Evolutionary conservation across 2,113 vertebrate genomes (phyloP).

Genomic region (Labeo catla): DNA sequence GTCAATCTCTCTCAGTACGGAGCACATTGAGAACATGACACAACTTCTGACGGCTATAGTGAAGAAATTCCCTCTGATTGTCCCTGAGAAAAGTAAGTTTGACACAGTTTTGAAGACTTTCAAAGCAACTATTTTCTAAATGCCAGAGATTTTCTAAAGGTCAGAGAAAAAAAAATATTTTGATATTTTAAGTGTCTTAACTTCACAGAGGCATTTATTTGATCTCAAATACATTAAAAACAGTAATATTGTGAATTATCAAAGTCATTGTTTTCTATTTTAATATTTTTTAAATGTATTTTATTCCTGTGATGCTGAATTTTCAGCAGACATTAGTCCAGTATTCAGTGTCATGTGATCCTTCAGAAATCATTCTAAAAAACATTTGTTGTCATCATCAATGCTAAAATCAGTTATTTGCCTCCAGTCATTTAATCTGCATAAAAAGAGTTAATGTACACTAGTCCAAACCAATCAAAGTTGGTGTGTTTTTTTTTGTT

Average conservation of each 20-base stretch:
- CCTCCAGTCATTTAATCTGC: not conserved
- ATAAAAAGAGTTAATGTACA: not conserved
- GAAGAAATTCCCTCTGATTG: conserved; percentile 94
- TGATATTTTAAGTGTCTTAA: not conserved
- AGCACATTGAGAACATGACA: conserved; percentile 91
- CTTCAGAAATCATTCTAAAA: not conserved
- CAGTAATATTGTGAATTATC: not conserved
- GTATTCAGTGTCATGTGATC: not conserved
- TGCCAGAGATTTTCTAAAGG: not conserved
- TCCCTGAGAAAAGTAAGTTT: conserved; percentile 88
- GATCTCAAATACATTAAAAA: not conserved
- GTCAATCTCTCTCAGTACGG: conserved; percentile 77
- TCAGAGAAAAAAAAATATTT: not conserved
- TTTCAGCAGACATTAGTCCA: not conserved
- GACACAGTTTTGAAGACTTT: not conserved
- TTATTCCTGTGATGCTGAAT: not conserved
- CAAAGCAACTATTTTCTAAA: not conserved
- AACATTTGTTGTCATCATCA: not conserved
- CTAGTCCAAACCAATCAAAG: not conserved
- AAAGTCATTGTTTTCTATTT: not conserved
- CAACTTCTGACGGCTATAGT: conserved; percentile 93
- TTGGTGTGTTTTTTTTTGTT: conserved; percentile 35
- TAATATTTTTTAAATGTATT: not conserved
- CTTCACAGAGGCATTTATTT: not conserved
- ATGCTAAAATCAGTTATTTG: not conserved